Percentiles rank a stretch among this genome's conserved stretches.
These are phyloP conservation scores for Ophthalmotilapia sp. DNA, from an alignment of 2,113 vertebrate genomes.

Conservation along the genomic window DNA sequence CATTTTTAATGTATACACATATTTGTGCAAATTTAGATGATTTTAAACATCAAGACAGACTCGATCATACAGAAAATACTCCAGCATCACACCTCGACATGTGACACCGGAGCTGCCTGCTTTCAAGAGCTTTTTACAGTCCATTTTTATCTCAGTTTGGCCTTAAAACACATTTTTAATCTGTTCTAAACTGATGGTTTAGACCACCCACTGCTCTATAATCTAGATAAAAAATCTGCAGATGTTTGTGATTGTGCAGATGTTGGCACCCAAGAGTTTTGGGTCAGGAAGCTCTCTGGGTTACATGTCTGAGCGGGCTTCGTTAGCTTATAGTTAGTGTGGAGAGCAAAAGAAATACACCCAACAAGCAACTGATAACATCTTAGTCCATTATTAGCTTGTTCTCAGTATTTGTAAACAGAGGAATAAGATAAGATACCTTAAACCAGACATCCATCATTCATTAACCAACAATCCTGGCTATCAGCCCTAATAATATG, in stretches of 20 bases:
- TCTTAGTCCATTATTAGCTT: neutral
- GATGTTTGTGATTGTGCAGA: neutral
- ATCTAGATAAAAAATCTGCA: neutral
- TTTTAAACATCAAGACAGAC: neutral
- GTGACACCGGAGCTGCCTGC: neutral
- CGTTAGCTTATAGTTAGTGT: rapidly evolving
- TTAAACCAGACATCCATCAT: neutral
- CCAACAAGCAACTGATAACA: neutral
- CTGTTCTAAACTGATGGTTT: neutral
- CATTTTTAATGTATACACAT: neutral
- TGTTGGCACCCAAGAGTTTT: neutral
- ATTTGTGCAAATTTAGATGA: neutral
- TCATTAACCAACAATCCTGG: neutral
- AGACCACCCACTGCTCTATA: neutral
- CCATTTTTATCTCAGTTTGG: neutral
- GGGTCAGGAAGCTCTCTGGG: neutral
- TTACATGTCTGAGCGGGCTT: neutral
- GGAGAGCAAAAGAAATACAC: neutral
- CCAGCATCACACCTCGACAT: neutral
- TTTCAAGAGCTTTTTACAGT: neutral
- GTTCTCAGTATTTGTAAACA: neutral
- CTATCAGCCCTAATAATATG: neutral
- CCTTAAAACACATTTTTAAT: neutral
- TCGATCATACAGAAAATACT: rapidly evolving
- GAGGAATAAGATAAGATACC: neutral